Evolutionary conservation across 1,140 invertebrate genomes (phyloP).

Genomic region (Philopotamus ludificatus): DNA sequence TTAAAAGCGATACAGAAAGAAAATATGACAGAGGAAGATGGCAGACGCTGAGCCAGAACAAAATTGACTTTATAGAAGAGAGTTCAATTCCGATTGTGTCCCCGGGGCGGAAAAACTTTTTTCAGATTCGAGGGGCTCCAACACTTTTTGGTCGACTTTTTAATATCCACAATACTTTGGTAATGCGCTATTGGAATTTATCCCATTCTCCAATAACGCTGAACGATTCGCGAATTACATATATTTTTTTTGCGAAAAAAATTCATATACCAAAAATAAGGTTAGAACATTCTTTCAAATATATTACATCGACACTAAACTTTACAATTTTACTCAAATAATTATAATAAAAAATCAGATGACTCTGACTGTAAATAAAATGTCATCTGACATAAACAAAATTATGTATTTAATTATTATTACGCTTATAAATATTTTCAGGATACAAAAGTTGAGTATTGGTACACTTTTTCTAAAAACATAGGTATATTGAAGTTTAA

Average conservation of each 20-base stretch:
- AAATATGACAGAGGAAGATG: constrained; percentile 6
- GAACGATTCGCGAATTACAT: background rate
- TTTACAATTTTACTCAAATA: too few relatives aligned
- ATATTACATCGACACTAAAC: too few relatives aligned
- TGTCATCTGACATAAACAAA: too few relatives aligned
- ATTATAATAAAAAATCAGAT: too few relatives aligned
- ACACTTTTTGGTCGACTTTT: background rate
- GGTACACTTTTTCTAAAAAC: too few relatives aligned
- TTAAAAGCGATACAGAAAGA: constrained; percentile 22
- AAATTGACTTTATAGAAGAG: constrained; percentile 13
- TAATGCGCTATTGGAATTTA: background rate
- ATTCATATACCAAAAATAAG: background rate
- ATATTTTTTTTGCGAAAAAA: background rate
- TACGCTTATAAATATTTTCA: too few relatives aligned
- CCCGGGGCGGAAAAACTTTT: background rate
- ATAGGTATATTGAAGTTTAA: too few relatives aligned
- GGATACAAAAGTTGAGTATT: too few relatives aligned
- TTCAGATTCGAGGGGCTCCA: background rate
- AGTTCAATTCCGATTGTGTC: constrained; percentile 17
- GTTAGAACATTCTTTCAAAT: too few relatives aligned
- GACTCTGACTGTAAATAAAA: too few relatives aligned
- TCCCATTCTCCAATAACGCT: background rate
- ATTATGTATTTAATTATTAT: too few relatives aligned
- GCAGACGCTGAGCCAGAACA: background rate
- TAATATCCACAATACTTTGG: background rate